Evolutionary conservation across 2,797 vertebrate genomes (phyloP).

Genomic region (Microchirus variegatus): DNA sequence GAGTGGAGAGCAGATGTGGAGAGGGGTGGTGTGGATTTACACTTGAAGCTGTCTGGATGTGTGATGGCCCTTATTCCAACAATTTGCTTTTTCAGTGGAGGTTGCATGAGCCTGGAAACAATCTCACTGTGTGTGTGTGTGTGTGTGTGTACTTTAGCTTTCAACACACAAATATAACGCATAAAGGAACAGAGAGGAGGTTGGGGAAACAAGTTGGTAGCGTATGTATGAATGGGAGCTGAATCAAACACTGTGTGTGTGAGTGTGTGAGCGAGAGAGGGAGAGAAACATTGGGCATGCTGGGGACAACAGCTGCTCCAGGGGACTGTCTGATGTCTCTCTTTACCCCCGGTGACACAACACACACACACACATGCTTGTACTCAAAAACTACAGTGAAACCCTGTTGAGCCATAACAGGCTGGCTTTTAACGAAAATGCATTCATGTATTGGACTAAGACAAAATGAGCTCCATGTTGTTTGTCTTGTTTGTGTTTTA

Average conservation of each 20-base stretch:
- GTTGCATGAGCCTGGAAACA: conserved; percentile 27
- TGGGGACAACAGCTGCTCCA: conserved; percentile 67
- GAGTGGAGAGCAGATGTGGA: conserved; percentile 59
- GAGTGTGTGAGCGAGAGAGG: conserved; percentile 1
- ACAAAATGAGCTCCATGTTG: conserved; percentile 11
- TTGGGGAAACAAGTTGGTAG: conserved; percentile 8
- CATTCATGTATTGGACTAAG: not conserved
- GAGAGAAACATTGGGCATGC: conserved; percentile 13
- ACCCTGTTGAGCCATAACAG: conserved; percentile 29
- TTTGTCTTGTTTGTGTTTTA: conserved; percentile 20
- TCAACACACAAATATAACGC: conserved; percentile 1
- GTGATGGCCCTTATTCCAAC: conserved; percentile 32
- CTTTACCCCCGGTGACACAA: conserved; percentile 37
- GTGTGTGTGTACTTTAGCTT: conserved; percentile 13
- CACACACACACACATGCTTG: conserved; percentile 1
- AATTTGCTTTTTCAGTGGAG: not conserved
- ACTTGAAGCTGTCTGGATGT: conserved; percentile 19
- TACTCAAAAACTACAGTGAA: not conserved
- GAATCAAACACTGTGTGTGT: conserved; percentile 21
- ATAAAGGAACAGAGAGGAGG: conserved; percentile 5
- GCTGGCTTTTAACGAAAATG: not conserved
- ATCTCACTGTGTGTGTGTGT: conserved; percentile 10
- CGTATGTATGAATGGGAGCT: conserved; percentile 19
- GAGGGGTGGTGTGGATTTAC: conserved; percentile 33
- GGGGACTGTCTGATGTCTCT: conserved; percentile 54